These are phyloP conservation scores for Morphnarchus princeps DNA, from an alignment of 2,113 vertebrate genomes.

Conservation along the genomic window DNA sequence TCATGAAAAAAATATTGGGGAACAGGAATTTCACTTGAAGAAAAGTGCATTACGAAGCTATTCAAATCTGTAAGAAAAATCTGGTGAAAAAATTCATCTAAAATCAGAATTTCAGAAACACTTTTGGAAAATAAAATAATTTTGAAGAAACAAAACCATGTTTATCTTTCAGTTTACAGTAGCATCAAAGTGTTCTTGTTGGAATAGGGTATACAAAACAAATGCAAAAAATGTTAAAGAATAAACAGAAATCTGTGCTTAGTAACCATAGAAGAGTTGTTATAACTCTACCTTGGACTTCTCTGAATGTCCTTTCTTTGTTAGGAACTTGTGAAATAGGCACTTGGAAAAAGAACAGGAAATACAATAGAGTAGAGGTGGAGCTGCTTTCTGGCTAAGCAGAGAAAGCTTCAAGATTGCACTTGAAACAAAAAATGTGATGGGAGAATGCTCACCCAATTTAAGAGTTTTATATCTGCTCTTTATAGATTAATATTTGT, in stretches of 20 bases:
- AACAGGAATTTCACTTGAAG: background rate
- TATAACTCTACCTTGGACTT: background rate
- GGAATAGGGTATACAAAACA: rapidly evolving
- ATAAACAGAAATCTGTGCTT: background rate
- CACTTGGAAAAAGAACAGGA: background rate
- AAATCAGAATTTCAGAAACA: background rate
- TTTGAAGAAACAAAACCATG: rapidly evolving
- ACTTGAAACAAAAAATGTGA: background rate
- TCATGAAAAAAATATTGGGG: background rate
- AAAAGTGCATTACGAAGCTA: background rate
- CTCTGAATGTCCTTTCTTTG: background rate
- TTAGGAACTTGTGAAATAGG: background rate
- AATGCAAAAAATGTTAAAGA: background rate
- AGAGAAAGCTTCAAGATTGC: background rate
- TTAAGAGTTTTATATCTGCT: background rate
- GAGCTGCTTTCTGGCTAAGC: background rate
- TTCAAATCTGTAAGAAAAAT: background rate
- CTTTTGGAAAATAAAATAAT: background rate
- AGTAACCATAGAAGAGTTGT: background rate
- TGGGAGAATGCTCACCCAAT: background rate
- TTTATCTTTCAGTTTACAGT: background rate
- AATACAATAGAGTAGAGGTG: background rate
- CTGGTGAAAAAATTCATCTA: background rate
- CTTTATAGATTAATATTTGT: background rate
- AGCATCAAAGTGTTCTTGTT: background rate